Conservation (phyloP, 2,113 vertebrate genomes). For the Tylochromis polylepis region DNA sequence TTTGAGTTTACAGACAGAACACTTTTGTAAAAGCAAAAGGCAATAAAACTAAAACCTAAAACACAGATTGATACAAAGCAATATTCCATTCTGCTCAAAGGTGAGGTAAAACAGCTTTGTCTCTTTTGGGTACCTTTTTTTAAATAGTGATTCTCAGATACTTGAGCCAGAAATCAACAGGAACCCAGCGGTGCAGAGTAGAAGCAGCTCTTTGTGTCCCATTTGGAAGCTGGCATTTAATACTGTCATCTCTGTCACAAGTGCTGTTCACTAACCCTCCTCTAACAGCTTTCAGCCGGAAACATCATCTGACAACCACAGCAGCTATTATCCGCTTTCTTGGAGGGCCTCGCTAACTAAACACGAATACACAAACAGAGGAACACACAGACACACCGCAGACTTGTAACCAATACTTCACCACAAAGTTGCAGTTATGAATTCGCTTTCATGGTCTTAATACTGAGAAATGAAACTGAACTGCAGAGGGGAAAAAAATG, state of each 20-base stretch:
- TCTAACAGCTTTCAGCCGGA: conserved; percentile 59
- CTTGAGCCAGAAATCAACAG: conserved; percentile 28
- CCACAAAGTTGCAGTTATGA: not conserved
- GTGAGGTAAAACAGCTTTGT: not conserved
- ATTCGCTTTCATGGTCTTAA: not conserved
- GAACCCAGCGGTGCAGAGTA: conserved; percentile 26
- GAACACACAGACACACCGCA: not conserved
- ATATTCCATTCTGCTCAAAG: not conserved
- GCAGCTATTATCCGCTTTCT: conserved; percentile 53
- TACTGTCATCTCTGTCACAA: conserved; percentile 43
- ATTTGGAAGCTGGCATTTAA: conserved; percentile 44
- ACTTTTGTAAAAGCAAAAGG: conserved; percentile 48
- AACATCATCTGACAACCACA: conserved; percentile 67
- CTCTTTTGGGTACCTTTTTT: not conserved
- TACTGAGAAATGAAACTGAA: not conserved
- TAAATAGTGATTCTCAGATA: not conserved
- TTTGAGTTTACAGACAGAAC: conserved; percentile 55
- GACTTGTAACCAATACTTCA: not conserved
- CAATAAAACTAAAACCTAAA: conserved; percentile 28
- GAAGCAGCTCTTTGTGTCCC: conserved; percentile 65
- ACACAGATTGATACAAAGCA: not conserved
- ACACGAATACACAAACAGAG: conserved; percentile 27
- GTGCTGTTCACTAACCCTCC: conserved; percentile 22
- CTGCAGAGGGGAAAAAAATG: not conserved
- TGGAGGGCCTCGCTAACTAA: conserved; percentile 18